These are phyloP conservation scores for Calcarius lapponicus DNA, from an alignment of 2,797 vertebrate species.

Conservation along the genomic window DNA sequence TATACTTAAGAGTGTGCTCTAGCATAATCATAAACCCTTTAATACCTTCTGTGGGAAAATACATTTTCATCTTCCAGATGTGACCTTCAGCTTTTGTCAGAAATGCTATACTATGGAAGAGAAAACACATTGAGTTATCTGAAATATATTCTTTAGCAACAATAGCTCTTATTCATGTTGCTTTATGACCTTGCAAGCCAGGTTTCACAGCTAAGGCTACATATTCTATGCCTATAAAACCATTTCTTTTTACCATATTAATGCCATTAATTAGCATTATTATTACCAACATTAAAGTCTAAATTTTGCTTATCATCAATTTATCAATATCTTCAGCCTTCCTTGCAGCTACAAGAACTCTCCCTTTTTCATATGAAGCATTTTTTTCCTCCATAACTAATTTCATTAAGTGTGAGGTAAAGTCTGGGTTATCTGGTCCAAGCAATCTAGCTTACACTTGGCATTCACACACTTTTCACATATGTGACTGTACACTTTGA, in stretches of 20 bases:
- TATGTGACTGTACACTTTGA: neutral
- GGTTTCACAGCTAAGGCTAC: neutral
- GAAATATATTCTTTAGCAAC: neutral
- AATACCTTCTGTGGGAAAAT: slow-evolving; percentile 51
- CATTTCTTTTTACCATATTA: neutral
- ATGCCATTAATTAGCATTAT: neutral
- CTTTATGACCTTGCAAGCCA: neutral
- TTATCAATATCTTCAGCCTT: neutral
- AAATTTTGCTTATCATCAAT: neutral
- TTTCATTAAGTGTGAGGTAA: neutral
- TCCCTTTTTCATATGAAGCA: neutral
- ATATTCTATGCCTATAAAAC: neutral
- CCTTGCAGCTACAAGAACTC: neutral
- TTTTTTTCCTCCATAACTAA: neutral
- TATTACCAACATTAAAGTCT: neutral
- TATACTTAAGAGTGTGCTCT: slow-evolving; percentile 55
- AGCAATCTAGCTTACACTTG: neutral
- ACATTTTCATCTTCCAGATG: slow-evolving; percentile 33
- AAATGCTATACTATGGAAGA: slow-evolving; percentile 5
- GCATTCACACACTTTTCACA: neutral
- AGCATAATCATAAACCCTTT: slow-evolving; percentile 60
- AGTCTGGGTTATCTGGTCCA: neutral
- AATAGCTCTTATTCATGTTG: neutral
- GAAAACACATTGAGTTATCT: neutral
- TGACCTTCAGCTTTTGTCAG: slow-evolving; percentile 55